These are phyloP conservation scores for Nasua narica DNA, from an alignment of 2,797 vertebrate species.

Conservation along the genomic window DNA sequence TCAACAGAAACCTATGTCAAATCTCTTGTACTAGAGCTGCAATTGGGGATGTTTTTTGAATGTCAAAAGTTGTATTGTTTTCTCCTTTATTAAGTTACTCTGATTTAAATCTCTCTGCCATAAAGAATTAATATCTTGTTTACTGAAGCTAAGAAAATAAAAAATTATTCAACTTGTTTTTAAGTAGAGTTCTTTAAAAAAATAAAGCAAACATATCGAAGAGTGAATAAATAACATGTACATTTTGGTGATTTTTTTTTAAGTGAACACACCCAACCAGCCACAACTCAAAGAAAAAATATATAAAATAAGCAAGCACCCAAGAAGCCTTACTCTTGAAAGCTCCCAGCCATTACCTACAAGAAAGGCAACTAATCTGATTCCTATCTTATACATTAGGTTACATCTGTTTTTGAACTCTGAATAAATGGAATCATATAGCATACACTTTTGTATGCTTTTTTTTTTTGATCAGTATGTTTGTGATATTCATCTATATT, in stretches of 20 bases:
- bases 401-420: neutral
- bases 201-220: neutral
- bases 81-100: neutral
- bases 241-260: neutral
- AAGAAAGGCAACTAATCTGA: neutral
- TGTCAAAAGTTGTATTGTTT: neutral
- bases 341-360: neutral
- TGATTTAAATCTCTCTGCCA: neutral
- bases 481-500: neutral
- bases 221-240: neutral
- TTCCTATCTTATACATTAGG: neutral
- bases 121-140: neutral
- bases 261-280: neutral
- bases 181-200: neutral
- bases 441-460: neutral
- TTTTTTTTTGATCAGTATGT: neutral
- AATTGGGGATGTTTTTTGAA: neutral
- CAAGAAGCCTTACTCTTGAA: neutral
- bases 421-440: neutral
- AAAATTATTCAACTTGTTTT: neutral
- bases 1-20: neutral
- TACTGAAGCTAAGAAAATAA: neutral
- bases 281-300: neutral
- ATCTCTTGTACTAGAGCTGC: neutral
- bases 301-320: neutral